Evolutionary conservation across 2,888 invertebrate species (phyloP), one percentile per base, ranked within the genome.

Genomic region (Stenoptilia bipunctidactyla): DNA sequence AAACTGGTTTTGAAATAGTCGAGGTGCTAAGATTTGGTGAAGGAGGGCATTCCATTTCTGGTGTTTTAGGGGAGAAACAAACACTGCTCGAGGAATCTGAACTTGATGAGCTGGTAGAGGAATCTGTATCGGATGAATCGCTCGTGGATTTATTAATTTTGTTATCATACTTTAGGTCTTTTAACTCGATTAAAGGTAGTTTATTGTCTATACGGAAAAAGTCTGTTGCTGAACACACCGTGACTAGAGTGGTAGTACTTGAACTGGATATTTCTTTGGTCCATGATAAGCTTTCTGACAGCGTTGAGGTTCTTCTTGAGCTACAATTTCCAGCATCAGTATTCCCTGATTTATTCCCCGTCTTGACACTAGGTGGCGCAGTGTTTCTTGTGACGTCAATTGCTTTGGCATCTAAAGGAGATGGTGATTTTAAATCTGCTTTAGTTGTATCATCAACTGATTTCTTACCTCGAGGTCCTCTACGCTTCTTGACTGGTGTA

Each of bases 181-280:
- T 51, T 2, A 77, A 44, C 47, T 59, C 55, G 0, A 80, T 10
- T 0, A 70, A n/a, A 0, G 77, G 77, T 10, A 77, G 4, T 48
- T 71, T 79, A 0, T 67, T 69, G 41, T 76, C 60, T 10, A 75
- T 59, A 4, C 61, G 50, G 2, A 73, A 57, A 36, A 70, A 56
- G 39, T 76, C 75, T 1, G 53, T 56, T 0, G 66, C 3, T 5
- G 20, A 60, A 1, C 46, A 41, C 0, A 71, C 70, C 0, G 69
- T 65, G 1, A 69, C 15, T 37, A 61, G 66, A 1, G 71, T 69
- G 0, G 59, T 61, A 0, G 63, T 57, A 27, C 69, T 70, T 0
- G 75, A 70, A 27, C 60, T 65, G 0, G 76, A 75, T 41, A 80
- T 71, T 36, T 77, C 70, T 47, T 58, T 70, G 1, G 69, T 71